Base-by-base conservation (phyloP, 2,888 invertebrate species). In the Hirudinaria manillensis region DNA sequence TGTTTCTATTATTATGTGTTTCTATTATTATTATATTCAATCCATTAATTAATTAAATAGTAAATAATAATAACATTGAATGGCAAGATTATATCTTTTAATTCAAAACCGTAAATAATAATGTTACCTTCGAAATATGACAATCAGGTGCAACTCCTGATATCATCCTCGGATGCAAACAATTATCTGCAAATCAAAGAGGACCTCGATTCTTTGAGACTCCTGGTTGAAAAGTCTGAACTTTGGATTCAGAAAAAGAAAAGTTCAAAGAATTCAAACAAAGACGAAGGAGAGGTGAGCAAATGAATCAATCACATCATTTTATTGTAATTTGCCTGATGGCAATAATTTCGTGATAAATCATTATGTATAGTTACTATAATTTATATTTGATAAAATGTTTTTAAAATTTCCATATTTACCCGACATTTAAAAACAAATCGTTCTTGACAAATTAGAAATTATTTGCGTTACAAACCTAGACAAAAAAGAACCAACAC, bases 161-260 rank as follows among this genome's bases (percentile, higher is more conserved):
- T 73, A 53, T 65, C 73, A n/a, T 21, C 27, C 0, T 34, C 32
- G n/a, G 73, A 73, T n/a, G 61, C 73, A 29, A 73, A 61, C 36
- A 73, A 73, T 32, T 73, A 73, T 65, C 56, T n/a, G 38, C 34
- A 51, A 51, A 73, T 73, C 7, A 32, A 56, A 56, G 34, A 24
- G 4, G 73, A 73, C 45, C 65, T 73, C 3, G 36, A 73, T 24
- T 36, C 21, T n/a, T 27, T 73, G 19, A 56, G 56, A 34, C 55
- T 73, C 21, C 65, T 73, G 29, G 73, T 73, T n/a, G 73, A 73
- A 38, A 73, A 65, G 73, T 73, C 73, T 29, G 73, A 73, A 65
- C 65, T 73, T n/a, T 73, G 73, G 73, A 61, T 73, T 32, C n/a
- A 21, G n/a, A 73, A 73, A 27, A 73, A 65, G 21, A 73, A 73